Evolutionary conservation across 2,113 vertebrate species (phyloP).

Genomic region (Neopipo cinnamomea): DNA sequence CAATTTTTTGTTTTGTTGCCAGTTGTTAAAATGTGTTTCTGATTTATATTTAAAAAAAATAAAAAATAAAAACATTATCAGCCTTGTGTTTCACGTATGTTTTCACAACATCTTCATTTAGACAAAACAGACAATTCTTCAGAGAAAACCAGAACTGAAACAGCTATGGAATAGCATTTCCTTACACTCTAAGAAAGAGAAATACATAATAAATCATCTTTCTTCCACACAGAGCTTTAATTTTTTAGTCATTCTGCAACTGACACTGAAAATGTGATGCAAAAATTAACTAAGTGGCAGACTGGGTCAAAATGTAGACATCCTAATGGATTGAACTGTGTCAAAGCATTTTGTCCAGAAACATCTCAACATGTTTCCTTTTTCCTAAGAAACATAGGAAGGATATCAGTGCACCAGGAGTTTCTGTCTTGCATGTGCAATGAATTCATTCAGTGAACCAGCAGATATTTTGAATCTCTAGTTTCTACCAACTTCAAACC

Average conservation of each 20-base stretch:
- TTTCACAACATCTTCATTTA: not conserved
- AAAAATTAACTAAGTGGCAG: constrained; percentile 54
- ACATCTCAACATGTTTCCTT: constrained; percentile 25
- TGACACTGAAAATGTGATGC: constrained; percentile 45
- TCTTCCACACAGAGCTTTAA: constrained; percentile 19
- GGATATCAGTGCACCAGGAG: not conserved
- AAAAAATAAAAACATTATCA: not conserved
- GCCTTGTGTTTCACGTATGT: not conserved
- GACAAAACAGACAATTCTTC: not conserved
- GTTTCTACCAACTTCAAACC: constrained; percentile 50
- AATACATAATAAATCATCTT: constrained; percentile 37
- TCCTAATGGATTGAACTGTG: constrained; percentile 18
- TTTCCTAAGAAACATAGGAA: not conserved
- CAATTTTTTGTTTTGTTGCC: not conserved
- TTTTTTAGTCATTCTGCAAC: constrained; percentile 54
- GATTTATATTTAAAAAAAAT: no score
- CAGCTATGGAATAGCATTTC: not conserved
- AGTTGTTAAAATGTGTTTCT: no score
- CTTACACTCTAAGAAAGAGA: constrained; percentile 24
- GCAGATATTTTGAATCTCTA: constrained; percentile 31
- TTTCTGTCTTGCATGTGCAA: constrained; percentile 19
- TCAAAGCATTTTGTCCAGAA: constrained; percentile 57
- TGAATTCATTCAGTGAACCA: constrained; percentile 30
- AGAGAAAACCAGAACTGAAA: not conserved
- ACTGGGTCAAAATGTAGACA: constrained; percentile 51